These are phyloP conservation scores for Acrobasis repandana DNA, from an alignment of 2,888 invertebrate species.

Conservation along the genomic window DNA sequence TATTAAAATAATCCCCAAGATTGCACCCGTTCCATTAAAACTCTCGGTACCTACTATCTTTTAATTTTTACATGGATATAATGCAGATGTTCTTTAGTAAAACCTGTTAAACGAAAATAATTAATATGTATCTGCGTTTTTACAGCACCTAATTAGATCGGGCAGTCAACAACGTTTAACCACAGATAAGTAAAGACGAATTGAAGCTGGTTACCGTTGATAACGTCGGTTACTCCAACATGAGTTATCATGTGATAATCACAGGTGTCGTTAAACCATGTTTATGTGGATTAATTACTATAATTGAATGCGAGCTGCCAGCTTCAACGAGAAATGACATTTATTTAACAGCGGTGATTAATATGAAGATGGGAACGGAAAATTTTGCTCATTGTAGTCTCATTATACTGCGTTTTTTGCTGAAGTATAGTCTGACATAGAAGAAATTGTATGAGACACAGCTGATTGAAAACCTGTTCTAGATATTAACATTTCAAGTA, in stretches of 20 bases:
- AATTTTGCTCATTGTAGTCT: slow-evolving; percentile 19
- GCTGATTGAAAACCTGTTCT: neutral
- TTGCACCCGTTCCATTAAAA: no score
- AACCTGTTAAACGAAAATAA: slow-evolving; percentile 36
- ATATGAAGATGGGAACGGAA: slow-evolving; percentile 21
- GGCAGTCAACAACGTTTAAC: slow-evolving; percentile 46
- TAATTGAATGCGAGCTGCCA: slow-evolving; percentile 32
- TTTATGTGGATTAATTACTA: slow-evolving; percentile 28
- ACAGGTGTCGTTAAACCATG: slow-evolving; percentile 28
- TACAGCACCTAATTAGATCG: slow-evolving; percentile 60
- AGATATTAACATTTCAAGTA: slow-evolving; percentile 1
- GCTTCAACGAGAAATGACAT: slow-evolving; percentile 20
- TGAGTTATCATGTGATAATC: slow-evolving; percentile 34
- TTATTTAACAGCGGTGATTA: slow-evolving; percentile 12
- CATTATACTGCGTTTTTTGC: neutral
- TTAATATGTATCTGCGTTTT: slow-evolving; percentile 62
- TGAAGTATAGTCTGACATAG: neutral
- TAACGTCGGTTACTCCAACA: slow-evolving; percentile 27
- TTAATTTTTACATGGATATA: neutral
- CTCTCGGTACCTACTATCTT: neutral
- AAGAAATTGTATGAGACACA: slow-evolving; percentile 4
- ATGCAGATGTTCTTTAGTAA: slow-evolving; percentile 12
- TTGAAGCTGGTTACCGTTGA: slow-evolving; percentile 34
- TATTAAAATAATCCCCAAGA: no score
- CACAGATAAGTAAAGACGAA: slow-evolving; percentile 43